Evolutionary conservation across 2,888 invertebrate genomes (phyloP).

Genomic region (Dendrolimus houi): DNA sequence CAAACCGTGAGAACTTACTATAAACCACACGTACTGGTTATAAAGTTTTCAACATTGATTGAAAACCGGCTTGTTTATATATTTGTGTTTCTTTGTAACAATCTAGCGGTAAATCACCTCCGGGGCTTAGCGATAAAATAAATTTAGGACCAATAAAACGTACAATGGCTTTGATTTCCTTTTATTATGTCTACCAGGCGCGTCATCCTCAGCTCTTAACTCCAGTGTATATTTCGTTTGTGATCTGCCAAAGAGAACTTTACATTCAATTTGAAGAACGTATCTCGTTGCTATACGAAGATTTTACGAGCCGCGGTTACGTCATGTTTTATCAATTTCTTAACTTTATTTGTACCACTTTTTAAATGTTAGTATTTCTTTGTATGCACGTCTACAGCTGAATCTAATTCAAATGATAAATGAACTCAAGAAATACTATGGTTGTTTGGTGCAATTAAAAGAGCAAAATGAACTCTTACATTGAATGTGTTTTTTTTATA

Average conservation of each 20-base stretch:
- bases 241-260: background rate
- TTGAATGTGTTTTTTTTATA: no score
- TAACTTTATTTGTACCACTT: background rate
- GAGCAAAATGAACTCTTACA: no score
- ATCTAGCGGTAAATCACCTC: constrained; percentile 17
- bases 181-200: constrained; percentile 45
- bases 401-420: no score
- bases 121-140: constrained; percentile 35
- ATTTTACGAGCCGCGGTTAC: background rate
- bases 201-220: constrained; percentile 26
- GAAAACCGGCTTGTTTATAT: background rate
- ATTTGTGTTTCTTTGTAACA: constrained; percentile 7
- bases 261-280: background rate
- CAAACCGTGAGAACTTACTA: no score
- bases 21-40: no score
- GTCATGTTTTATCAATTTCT: background rate
- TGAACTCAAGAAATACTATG: no score
- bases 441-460: no score
- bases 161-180: constrained; percentile 51
- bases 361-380: background rate
- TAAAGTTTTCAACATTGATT: no score
- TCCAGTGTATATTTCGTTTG: constrained; percentile 1
- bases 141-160: constrained; percentile 52
- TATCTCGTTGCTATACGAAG: background rate
- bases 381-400: background rate